These are phyloP conservation scores for Lumbricus terrestris DNA, from an alignment of 2,888 invertebrate genomes.

Conservation along the genomic window DNA sequence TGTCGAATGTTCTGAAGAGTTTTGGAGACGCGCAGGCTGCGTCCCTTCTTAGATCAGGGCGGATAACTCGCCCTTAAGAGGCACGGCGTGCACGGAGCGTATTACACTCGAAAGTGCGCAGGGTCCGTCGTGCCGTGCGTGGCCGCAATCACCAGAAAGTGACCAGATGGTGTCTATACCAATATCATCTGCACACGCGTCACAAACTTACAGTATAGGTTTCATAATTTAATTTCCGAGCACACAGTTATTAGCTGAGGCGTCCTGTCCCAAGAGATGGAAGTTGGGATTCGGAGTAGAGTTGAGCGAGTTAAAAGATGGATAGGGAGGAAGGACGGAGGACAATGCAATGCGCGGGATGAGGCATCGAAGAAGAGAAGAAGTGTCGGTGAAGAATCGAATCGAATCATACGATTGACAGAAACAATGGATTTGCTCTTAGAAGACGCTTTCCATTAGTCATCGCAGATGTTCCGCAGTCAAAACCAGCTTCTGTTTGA, in stretches of 20 bases:
- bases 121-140: neutral
- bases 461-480: neutral
- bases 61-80: neutral
- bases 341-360: too few species aligned
- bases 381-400: neutral
- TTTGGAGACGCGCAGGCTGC: neutral
- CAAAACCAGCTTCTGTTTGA: neutral
- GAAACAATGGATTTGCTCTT: neutral
- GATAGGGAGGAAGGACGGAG: neutral
- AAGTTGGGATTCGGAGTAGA: neutral
- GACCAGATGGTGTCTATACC: too few species aligned
- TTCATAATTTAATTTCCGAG: too few species aligned
- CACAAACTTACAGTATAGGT: neutral
- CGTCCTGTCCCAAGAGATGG: neutral
- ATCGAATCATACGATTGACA: neutral
- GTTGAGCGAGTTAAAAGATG: neutral
- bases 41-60: neutral
- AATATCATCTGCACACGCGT: neutral
- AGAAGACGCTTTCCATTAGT: neutral
- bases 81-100: neutral
- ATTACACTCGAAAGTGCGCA: neutral
- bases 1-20: neutral
- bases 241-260: neutral
- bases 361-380: neutral
- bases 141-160: neutral